phyloP scores from a whole-genome alignment of 2,888 invertebrate genomes.

The Gnatocerus cornutus region DNA sequence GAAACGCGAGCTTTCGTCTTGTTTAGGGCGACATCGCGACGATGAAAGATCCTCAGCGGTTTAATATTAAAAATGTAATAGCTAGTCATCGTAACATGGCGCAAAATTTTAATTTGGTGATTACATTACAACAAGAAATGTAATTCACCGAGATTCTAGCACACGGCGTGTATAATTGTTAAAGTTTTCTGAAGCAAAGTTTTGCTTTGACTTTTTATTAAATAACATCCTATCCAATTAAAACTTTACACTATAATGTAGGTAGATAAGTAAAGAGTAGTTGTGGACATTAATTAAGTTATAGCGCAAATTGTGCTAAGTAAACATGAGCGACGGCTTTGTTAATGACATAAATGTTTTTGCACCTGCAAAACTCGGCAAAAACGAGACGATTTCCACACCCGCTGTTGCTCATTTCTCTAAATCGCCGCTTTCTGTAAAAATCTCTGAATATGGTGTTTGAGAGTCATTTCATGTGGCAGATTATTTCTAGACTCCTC shows the following conservation, averaged over 20 bases:
- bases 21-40: constrained; percentile 18
- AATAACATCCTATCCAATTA: constrained; percentile 39
- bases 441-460: too few species aligned
- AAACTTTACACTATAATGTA: constrained; percentile 25
- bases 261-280: not conserved
- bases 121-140: constrained; percentile 34
- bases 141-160: constrained; percentile 16
- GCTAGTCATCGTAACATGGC: constrained; percentile 26
- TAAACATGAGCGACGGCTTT: not conserved
- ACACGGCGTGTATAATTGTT: constrained; percentile 31
- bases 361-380: too few species aligned
- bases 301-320: not conserved
- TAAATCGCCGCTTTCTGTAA: too few species aligned
- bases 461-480: too few species aligned
- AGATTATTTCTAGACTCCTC: too few species aligned
- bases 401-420: too few species aligned
- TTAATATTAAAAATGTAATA: constrained; percentile 41
- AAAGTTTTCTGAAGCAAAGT: constrained; percentile 19
- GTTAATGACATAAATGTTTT: not conserved
- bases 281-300: not conserved
- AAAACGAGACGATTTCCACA: too few species aligned
- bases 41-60: constrained; percentile 14
- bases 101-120: constrained; percentile 39
- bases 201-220: constrained; percentile 35
- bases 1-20: constrained; percentile 17